These are phyloP conservation scores for Polyommatus iphigenia DNA, from an alignment of 2,888 invertebrate species.

Conservation along the genomic window DNA sequence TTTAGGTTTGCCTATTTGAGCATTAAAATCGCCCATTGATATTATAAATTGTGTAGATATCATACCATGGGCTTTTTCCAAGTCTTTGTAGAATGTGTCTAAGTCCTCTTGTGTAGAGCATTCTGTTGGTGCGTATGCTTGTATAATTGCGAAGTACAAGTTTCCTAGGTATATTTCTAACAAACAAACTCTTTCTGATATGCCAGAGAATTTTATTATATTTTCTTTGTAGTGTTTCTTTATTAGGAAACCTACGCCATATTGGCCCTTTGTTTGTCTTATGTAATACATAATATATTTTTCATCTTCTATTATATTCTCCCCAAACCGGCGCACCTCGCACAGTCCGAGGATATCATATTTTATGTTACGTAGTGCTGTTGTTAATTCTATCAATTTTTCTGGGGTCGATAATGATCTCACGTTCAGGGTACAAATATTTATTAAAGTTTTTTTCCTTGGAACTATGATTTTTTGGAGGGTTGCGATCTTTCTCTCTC, in stretches of 20 bases:
- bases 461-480: not conserved
- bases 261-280: slow-evolving; percentile 41
- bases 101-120: too few relatives aligned
- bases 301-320: too few relatives aligned
- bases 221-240: slow-evolving; percentile 40
- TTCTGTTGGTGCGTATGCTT: too few relatives aligned
- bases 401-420: not conserved
- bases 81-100: too few relatives aligned
- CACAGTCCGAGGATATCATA: not conserved
- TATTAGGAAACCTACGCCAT: slow-evolving; percentile 43
- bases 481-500: not conserved
- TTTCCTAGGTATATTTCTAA: too few relatives aligned
- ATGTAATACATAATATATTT: slow-evolving; percentile 41
- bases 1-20: too few relatives aligned
- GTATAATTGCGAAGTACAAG: too few relatives aligned
- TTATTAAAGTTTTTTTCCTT: not conserved
- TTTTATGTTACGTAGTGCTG: not conserved
- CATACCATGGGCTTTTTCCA: too few relatives aligned
- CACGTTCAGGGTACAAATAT: not conserved
- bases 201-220: slow-evolving; percentile 41
- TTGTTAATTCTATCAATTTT: not conserved
- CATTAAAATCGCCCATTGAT: too few relatives aligned
- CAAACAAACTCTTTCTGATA: too few relatives aligned
- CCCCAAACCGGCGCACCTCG: too few relatives aligned
- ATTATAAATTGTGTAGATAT: too few relatives aligned